Percentiles rank a stretch among this genome's conserved stretches.
These are phyloP conservation scores for Ophraella communa DNA, from an alignment of 2,888 invertebrate genomes.

Conservation along the genomic window DNA sequence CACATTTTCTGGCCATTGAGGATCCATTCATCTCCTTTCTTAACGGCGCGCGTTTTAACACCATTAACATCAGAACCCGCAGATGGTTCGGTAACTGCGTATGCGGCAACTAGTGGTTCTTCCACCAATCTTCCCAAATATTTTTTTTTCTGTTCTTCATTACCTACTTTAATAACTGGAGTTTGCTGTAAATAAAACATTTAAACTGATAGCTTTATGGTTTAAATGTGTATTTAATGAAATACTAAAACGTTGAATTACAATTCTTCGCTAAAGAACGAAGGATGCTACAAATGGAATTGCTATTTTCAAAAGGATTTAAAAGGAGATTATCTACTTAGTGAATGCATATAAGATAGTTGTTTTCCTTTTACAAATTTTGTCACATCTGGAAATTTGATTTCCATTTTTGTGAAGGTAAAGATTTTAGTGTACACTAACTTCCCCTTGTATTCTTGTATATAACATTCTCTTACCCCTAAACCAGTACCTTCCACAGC, in stretches of 20 bases:
- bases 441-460: too few species aligned
- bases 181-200: conserved; percentile 72
- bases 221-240: too few species aligned
- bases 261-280: too few species aligned
- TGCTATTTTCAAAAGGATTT: too few species aligned
- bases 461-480: conserved; percentile 64
- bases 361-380: too few species aligned
- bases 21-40: conserved; percentile 94
- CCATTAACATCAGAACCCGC: conserved; percentile 97
- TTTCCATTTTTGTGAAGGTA: too few species aligned
- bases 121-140: conserved; percentile 90
- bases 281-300: too few species aligned
- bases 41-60: conserved; percentile 87
- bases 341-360: too few species aligned
- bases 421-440: too few species aligned
- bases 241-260: too few species aligned
- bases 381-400: too few species aligned
- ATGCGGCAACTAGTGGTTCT: conserved; percentile 91
- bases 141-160: conserved; percentile 89
- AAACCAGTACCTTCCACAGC: conserved; percentile 88
- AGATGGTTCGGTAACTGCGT: conserved; percentile 94
- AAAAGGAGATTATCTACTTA: too few species aligned
- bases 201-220: background rate
- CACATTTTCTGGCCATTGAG: conserved; percentile 97
- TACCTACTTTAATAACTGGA: conserved; percentile 84